phyloP scores from a whole-genome alignment of 2,797 vertebrate genomes.

The Siniperca scherzeri region DNA sequence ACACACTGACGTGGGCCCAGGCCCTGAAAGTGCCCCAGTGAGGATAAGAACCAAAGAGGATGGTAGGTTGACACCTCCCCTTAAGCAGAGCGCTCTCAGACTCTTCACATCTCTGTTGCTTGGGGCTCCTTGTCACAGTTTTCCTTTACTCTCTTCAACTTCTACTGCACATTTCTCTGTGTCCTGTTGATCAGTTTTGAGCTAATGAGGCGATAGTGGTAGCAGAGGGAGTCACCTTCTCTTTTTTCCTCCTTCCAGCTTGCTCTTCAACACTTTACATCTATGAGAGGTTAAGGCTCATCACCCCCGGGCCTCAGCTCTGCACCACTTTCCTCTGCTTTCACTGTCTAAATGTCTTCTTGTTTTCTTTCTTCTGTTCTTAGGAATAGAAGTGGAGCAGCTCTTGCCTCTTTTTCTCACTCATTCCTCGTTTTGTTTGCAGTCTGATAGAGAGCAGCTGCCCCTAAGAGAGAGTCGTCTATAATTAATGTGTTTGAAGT shows the following conservation, averaged over 20 bases:
- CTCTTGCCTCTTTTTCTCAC: conserved; percentile 34
- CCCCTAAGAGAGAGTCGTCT: conserved; percentile 72
- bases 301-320: conserved; percentile 43
- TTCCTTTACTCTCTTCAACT: conserved; percentile 42
- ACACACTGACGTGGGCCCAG: conserved; percentile 97
- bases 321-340: conserved; percentile 50
- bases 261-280: conserved; percentile 46
- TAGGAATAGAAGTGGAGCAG: conserved; percentile 53
- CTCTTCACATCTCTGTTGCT: conserved; percentile 32
- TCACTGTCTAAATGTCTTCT: conserved; percentile 45
- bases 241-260: conserved; percentile 45
- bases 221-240: conserved; percentile 37
- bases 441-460: conserved; percentile 59
- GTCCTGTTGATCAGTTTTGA: conserved; percentile 54
- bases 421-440: conserved; percentile 65
- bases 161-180: conserved; percentile 27
- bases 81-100: conserved; percentile 38
- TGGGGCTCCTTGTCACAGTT: conserved; percentile 42
- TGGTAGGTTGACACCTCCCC: conserved; percentile 88
- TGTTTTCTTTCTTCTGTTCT: conserved; percentile 36
- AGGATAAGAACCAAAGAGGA: conserved; percentile 96
- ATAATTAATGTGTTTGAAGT: conserved; percentile 84
- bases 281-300: conserved; percentile 54
- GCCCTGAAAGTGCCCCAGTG: conserved; percentile 94
- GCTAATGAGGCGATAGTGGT: conserved; percentile 49